Percentiles rank a stretch among this genome's conserved stretches.
phyloP scores from a whole-genome alignment of 2,888 invertebrate genomes.

The Yponomeuta sedellus region DNA sequence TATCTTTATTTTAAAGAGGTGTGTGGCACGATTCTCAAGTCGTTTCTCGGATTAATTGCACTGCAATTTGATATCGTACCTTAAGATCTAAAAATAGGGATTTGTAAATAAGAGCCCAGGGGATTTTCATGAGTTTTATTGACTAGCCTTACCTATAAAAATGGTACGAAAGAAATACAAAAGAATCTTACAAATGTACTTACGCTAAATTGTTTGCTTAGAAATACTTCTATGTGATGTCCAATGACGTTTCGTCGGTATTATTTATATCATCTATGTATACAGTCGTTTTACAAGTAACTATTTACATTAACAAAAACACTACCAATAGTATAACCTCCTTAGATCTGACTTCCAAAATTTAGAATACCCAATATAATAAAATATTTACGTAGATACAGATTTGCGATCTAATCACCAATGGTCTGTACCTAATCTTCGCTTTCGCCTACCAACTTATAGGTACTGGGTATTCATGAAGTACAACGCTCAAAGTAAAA shows the following conservation, averaged over 20 bases:
- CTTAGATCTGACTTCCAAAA: neutral
- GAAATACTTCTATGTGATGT: constrained; percentile 15
- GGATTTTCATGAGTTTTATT: constrained; percentile 39
- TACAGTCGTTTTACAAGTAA: neutral
- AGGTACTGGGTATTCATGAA: neutral
- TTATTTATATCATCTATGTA: no score
- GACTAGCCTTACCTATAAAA: constrained; percentile 48
- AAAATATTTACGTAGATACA: no score
- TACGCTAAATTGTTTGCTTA: neutral
- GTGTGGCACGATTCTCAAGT: neutral
- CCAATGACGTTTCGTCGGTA: neutral
- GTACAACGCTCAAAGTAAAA: constrained; percentile 2
- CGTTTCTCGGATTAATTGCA: neutral
- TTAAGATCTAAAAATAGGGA: constrained; percentile 20
- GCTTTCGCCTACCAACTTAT: no score
- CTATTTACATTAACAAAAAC: neutral
- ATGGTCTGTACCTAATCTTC: no score
- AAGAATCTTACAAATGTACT: neutral
- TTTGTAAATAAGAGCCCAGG: constrained; percentile 15
- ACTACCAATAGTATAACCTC: neutral
- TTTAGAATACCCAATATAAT: neutral
- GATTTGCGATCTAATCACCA: no score
- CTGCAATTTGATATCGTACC: constrained; percentile 3
- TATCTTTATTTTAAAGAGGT: neutral
- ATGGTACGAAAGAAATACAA: constrained; percentile 12